Base-by-base conservation (phyloP, 2,888 invertebrate species). In the Crematogaster levior region DNA sequence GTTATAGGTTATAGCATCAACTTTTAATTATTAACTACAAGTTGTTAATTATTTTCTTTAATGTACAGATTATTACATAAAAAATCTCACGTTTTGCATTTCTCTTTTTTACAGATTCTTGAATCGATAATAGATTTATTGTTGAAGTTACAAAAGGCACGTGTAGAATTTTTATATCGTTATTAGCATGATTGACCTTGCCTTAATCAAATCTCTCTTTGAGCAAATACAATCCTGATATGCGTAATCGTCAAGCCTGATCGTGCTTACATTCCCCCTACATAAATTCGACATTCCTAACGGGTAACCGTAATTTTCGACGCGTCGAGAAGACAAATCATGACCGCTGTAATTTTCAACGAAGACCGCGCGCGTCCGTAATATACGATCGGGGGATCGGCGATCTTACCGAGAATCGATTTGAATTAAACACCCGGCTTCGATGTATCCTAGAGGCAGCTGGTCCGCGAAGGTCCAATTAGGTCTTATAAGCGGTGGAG, bases 281-380 rank as follows among this genome's bases (percentile, higher is more conserved):
- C n/a, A n/a, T 82, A 77, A 82, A 77, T 82, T 82, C 65, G 77
- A 30, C 75, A 65, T 65, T 81, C 61, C 74, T 68, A 60, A 60
- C 75, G 51, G 61, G 7, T 27, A 60, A 24, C 30, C 27, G 34
- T 48, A 80, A 72, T 83, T 65, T 18, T 40, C n/a, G 58, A 46
- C 82, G 82, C 70, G 84, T 73, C 81, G 82, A 81, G 81, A 88
- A 90, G 91, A 91, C 91, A 90, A 91, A 90, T 90, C 88, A 88
- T 81, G 83, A 84, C 60, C 70, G 75, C 53, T 51, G 89, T 85
- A 89, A 89, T 89, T 89, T 86, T 83, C 79, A 63, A 82, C 83
- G 83, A 86, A 84, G 86, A 81, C 82, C 70, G 82, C 79, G 51
- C 79, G 56, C 27, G 75, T 37, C 56, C 56, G 70, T 87, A 85